Base-by-base conservation (phyloP, 2,797 vertebrate genomes). In the Cirrhinus mrigala region DNA sequence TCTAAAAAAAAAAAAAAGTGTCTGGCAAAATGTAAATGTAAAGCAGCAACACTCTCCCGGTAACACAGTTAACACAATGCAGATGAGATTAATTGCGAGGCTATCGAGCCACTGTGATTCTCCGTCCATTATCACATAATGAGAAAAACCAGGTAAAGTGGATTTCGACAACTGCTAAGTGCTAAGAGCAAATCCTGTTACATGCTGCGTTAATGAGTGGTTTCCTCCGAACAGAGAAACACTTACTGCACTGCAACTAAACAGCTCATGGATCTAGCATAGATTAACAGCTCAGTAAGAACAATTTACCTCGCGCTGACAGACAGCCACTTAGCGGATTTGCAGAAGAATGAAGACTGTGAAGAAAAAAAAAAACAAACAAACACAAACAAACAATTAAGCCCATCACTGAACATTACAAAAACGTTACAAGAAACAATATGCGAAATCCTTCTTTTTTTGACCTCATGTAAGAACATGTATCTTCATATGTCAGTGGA, bases 401-500 rank as follows among this genome's bases (percentile, higher is more conserved):
- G 27, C 40, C 27, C 22, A 6, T 27, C n/a, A 60, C 15, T 54
- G 46, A 69, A 24, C n/a, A 76, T 76, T 56, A 18, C 2, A 33
- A 79, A 78, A 56, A 33, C 24, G 5, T 92, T 94, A 95, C 94
- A 95, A 93, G 93, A 95, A 96, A 94, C 94, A 93, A 94, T 94
- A 93, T 95, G 92, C 92, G 95, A 95, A 96, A 95, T 96, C 96
- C 93, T 92, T 94, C 92, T 56, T 94, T 93, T 93, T 91, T 92
- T 96, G 94, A 96, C 94, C 95, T 94, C 89, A 93, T 92, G 94
- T 94, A 93, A 94, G 93, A 95, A 93, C 94, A 94, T 94, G 94
- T 91, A 94, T 96, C 96, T 96, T 96, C 95, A 95, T 95, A 94
- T 96, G 96, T 96, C 96, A 96, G 94, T 94, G 90, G 94, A 93